Evolutionary conservation across 64 coral and sea anemone species (phyloP).

Genomic region (Montipora cactus): DNA sequence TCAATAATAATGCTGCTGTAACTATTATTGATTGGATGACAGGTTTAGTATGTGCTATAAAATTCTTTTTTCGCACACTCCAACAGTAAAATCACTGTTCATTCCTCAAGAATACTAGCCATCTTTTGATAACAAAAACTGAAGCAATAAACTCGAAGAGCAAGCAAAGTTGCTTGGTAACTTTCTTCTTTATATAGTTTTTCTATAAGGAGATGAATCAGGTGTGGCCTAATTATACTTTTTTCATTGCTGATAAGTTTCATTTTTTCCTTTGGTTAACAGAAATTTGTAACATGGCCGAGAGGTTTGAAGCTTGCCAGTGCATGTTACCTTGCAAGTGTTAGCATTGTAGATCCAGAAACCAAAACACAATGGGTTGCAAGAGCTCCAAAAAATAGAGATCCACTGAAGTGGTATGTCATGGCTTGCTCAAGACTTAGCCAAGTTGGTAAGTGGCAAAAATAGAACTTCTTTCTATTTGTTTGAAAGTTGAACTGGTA

Average conservation of each 20-base stretch:
- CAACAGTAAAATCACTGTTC: too few species aligned
- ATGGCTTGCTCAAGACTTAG: slow-evolving; percentile 87
- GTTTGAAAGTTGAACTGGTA: background rate
- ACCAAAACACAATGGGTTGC: slow-evolving; percentile 92
- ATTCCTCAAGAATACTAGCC: too few species aligned
- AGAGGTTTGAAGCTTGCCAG: slow-evolving; percentile 76
- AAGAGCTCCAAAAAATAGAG: slow-evolving; percentile 67
- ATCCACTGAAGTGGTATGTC: slow-evolving; percentile 88
- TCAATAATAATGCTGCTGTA: too few species aligned
- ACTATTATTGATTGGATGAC: too few species aligned
- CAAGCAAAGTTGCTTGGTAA: too few species aligned
- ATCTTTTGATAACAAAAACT: too few species aligned
- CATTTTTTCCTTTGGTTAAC: background rate
- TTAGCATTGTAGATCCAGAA: slow-evolving; percentile 72
- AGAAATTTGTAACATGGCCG: slow-evolving; percentile 92
- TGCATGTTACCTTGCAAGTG: slow-evolving; percentile 76
- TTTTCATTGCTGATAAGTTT: background rate
- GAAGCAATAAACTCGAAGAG: too few species aligned
- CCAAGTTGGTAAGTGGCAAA: slow-evolving; percentile 65
- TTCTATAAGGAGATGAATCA: too few species aligned
- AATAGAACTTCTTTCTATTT: background rate
- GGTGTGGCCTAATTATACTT: too few species aligned
- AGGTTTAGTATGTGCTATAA: too few species aligned
- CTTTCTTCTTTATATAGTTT: too few species aligned
- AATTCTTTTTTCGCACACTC: too few species aligned